These are phyloP conservation scores for Saguinus midas DNA, from an alignment of 2,113 vertebrate genomes.

Conservation along the genomic window DNA sequence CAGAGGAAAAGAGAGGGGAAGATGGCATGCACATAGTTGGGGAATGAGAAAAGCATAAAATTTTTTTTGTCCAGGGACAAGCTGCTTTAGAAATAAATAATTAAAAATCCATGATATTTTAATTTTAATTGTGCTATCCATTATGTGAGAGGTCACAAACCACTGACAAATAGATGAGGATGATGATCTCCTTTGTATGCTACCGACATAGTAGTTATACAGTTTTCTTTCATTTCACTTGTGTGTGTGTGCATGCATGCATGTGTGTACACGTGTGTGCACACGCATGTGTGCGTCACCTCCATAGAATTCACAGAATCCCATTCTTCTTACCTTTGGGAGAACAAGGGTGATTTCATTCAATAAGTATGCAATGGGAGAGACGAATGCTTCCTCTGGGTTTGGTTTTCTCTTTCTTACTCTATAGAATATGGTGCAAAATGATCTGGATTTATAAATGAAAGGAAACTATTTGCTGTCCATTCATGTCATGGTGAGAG, in stretches of 20 bases:
- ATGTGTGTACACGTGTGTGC: background rate
- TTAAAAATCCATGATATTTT: slow-evolving; percentile 5
- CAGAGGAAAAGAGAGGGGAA: background rate
- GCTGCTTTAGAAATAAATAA: background rate
- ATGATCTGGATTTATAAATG: slow-evolving; percentile 1
- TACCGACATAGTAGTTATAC: background rate
- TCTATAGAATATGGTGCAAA: slow-evolving; percentile 1
- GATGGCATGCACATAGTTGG: background rate
- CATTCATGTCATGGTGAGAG: background rate
- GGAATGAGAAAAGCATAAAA: background rate
- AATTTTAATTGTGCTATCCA: background rate
- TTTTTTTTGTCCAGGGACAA: background rate
- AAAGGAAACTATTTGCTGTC: background rate
- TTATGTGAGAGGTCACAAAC: background rate
- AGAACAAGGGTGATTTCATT: background rate
- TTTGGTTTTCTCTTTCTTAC: background rate
- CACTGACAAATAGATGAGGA: background rate
- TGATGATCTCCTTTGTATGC: background rate
- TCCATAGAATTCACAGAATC: background rate
- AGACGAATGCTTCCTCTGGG: background rate
- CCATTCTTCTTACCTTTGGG: background rate
- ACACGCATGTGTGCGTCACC: background rate
- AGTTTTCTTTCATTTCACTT: background rate
- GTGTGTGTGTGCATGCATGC: background rate
- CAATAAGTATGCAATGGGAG: background rate